phyloP scores from a whole-genome alignment of 2,888 invertebrate species.

The Agrenia bidenticulata region DNA sequence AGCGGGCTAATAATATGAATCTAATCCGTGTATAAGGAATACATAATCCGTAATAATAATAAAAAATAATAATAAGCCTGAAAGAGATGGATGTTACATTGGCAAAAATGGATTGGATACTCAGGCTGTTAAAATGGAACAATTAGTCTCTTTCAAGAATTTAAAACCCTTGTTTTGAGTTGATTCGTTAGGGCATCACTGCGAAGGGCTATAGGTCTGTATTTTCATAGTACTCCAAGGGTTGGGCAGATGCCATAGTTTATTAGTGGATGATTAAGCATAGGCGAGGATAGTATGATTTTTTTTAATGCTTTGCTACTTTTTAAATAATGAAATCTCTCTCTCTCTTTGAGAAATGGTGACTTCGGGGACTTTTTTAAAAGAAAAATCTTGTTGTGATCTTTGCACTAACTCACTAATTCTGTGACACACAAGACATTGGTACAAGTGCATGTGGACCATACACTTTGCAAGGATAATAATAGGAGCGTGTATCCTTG shows the following conservation, averaged over 20 bases:
- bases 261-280: too few relatives aligned
- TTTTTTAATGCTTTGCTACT: too few relatives aligned
- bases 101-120: conserved; percentile 20
- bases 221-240: too few relatives aligned
- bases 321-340: conserved; percentile 4
- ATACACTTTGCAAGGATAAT: too few relatives aligned
- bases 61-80: conserved; percentile 23
- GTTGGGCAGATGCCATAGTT: too few relatives aligned
- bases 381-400: conserved; percentile 11
- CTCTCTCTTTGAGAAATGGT: not conserved
- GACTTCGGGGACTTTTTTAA: conserved; percentile 10
- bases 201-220: too few relatives aligned
- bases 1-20: too few relatives aligned
- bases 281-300: too few relatives aligned
- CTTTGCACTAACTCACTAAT: conserved; percentile 10
- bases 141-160: conserved; percentile 48
- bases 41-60: conserved; percentile 18
- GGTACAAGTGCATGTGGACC: too few relatives aligned
- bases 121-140: conserved; percentile 30
- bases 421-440: conserved; percentile 1
- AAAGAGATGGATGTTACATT: not conserved
- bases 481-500: not conserved
- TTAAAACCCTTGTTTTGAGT: conserved; percentile 20
- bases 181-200: too few relatives aligned
- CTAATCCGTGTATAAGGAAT: conserved; percentile 15